These are phyloP conservation scores for Chlorops oryzae DNA, from an alignment of 1,140 invertebrate species.

Conservation along the genomic window DNA sequence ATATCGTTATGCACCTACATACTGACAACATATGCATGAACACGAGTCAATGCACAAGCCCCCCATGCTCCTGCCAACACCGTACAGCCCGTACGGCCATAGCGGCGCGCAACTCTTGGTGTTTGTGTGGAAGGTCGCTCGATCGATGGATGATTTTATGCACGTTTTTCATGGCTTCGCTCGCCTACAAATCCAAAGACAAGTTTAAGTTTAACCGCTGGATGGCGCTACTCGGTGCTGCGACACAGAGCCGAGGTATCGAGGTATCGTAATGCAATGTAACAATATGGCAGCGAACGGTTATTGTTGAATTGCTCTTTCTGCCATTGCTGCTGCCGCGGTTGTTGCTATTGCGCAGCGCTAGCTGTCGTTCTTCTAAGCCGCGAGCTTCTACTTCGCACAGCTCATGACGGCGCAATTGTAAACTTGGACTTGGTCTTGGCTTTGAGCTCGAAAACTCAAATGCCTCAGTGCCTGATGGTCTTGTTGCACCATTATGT, in stretches of 20 bases:
- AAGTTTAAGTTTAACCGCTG: conserved; percentile 29
- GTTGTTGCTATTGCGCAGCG: too few species aligned
- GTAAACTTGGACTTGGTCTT: conserved; percentile 41
- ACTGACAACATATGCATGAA: too few species aligned
- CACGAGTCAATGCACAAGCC: too few species aligned
- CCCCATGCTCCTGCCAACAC: too few species aligned
- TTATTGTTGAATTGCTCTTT: not conserved
- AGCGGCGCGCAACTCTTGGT: not conserved
- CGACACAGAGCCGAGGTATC: too few species aligned
- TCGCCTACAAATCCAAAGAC: conserved; percentile 45
- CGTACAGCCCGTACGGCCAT: too few species aligned
- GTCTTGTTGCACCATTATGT: too few species aligned
- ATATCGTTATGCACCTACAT: too few species aligned
- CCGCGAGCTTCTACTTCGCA: not conserved
- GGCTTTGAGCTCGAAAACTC: conserved; percentile 39
- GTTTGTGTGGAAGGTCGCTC: not conserved
- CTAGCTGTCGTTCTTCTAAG: not conserved
- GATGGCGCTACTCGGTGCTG: too few species aligned
- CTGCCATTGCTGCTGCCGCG: too few species aligned
- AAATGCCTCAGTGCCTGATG: too few species aligned
- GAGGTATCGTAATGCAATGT: too few species aligned
- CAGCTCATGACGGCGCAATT: conserved; percentile 3
- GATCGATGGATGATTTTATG: conserved; percentile 6
- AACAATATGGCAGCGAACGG: not conserved
- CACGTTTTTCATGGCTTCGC: conserved; percentile 35